A percentile compares a stretch with the other conserved stretches of the same genome.
phyloP scores from a whole-genome alignment of 2,113 vertebrate species.

The Lipophrys pholis region DNA sequence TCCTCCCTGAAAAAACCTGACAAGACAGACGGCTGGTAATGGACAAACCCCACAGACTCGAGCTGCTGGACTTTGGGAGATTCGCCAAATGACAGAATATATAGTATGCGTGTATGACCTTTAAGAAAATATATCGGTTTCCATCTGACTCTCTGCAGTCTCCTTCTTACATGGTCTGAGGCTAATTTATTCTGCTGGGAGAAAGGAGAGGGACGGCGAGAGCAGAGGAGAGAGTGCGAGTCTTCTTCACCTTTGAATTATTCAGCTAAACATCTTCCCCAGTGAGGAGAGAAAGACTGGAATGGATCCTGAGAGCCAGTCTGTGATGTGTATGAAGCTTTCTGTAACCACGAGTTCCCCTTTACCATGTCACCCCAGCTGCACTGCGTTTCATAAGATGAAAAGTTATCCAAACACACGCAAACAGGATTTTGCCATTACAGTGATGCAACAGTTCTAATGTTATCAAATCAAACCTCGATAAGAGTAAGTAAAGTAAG shows the following conservation, averaged over 20 bases:
- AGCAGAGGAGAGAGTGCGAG: background rate
- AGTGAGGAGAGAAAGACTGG: background rate
- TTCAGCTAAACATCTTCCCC: background rate
- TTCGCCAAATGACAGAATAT: background rate
- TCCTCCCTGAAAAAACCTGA: conserved; percentile 22
- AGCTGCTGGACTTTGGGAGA: conserved; percentile 9
- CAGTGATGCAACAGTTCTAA: too few species aligned
- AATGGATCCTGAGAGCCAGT: background rate
- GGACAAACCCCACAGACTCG: background rate
- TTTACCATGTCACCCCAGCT: background rate
- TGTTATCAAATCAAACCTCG: too few species aligned
- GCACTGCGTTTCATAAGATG: background rate
- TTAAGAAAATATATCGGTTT: background rate
- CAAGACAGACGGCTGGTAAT: conserved; percentile 32
- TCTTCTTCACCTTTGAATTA: background rate
- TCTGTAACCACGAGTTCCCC: background rate
- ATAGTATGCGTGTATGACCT: background rate
- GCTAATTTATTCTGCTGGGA: conserved; percentile 1
- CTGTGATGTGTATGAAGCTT: background rate
- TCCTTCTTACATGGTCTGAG: background rate
- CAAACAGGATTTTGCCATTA: background rate
- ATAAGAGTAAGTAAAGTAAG: background rate
- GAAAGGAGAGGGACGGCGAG: background rate
- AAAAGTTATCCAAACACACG: background rate
- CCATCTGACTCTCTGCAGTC: background rate